Evolutionary conservation across 1,140 invertebrate species (phyloP), one percentile per base, ranked within the genome.

Genomic region (Cecropterus lyciades): DNA sequence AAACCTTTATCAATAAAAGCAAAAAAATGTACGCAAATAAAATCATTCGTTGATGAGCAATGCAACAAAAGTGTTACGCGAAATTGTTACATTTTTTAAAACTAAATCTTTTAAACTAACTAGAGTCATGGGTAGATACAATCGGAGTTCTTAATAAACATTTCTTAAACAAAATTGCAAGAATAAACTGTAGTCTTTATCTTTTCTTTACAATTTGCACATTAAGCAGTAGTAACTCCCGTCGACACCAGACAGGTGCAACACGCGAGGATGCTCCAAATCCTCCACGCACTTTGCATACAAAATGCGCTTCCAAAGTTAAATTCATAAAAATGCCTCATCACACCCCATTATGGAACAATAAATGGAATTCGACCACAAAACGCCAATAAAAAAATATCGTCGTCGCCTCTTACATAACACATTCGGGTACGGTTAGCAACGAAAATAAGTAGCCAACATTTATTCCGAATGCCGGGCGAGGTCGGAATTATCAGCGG

Each of bases 331-430:
- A 81, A 79, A 77, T 79, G 66, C 72, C 67, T 66, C 68, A 81
- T 79, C 74, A 75, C 72, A 77, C 77, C 72, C 75, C 74, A 81
- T 81, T 81, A 81, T 69, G 63, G 72, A 53, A 79, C 76, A 79
- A 73, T 81, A 81, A 73, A 67, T 52, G 73, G 73, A 72, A 79
- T 73, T 60, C 68, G 46, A 43, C 37, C 55, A 69, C 70, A 74
- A 79, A 72, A 74, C 72, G 57, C 15, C 11, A 17, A 40, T 49
- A 48, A 56, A 75, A 73, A 77, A 72, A 74, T 60, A 67, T 52
- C 55, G 20, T 30, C 60, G 45, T 73, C 64, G 40, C 66, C 59
- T 70, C 68, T 72, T 70, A 71, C 73, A 76, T 75, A 77, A 77
- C 70, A 53, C 70, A 69, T 67, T 37, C 67, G 15, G 33, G 65